Evolutionary conservation across 2,113 vertebrate species (phyloP).

Genomic region (Bufo gargarizans): DNA sequence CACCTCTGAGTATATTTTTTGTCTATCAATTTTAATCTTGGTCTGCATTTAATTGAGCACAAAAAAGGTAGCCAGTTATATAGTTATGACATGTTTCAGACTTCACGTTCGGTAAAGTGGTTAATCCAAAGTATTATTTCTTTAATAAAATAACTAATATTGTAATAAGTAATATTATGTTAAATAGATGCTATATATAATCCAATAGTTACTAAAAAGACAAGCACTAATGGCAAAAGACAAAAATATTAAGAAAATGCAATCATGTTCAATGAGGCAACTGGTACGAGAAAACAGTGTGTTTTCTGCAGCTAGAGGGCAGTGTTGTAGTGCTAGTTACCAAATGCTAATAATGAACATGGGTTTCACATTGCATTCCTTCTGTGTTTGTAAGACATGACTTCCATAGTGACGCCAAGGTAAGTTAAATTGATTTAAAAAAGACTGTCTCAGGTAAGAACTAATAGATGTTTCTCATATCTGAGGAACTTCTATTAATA

Average conservation of each 20-base stretch:
- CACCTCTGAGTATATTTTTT: too few species aligned
- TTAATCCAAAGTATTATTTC: not conserved
- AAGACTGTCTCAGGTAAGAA: not conserved
- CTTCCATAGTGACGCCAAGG: not conserved
- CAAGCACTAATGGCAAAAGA: not conserved
- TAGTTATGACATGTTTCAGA: not conserved
- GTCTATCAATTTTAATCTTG: too few species aligned
- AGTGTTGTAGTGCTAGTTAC: constrained; percentile 3
- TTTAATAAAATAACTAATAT: not conserved
- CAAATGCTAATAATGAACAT: not conserved
- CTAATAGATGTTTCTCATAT: too few species aligned
- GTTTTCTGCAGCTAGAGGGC: not conserved
- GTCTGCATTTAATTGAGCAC: not conserved
- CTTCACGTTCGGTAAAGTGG: not conserved
- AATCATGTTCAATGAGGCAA: too few species aligned
- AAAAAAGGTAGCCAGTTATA: too few species aligned
- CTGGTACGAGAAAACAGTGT: not conserved
- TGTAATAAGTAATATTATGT: not conserved
- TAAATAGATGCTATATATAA: not conserved
- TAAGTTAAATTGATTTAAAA: not conserved
- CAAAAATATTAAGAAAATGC: too few species aligned
- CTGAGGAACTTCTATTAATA: not conserved
- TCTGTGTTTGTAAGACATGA: not conserved
- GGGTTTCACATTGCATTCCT: not conserved
- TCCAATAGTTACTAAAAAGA: not conserved